phyloP scores from a whole-genome alignment of 1,140 invertebrate species.

The Babylonia areolata region DNA sequence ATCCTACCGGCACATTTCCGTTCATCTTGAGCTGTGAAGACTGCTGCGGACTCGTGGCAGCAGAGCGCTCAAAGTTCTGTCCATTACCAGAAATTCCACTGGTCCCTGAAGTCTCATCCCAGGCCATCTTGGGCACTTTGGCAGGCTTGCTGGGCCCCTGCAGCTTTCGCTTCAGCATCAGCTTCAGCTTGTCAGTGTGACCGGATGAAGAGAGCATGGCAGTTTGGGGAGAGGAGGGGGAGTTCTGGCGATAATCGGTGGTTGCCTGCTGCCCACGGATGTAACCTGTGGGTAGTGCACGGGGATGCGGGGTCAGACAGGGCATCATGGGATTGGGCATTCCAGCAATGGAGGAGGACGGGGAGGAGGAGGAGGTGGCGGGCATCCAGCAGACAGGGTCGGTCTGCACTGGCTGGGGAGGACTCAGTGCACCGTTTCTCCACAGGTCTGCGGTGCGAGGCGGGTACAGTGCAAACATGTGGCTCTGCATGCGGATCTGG shows the following conservation, averaged over 20 bases:
- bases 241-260: background rate
- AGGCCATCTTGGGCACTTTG: constrained; percentile 59
- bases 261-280: constrained; percentile 28
- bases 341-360: background rate
- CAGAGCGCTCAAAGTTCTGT: constrained; percentile 12
- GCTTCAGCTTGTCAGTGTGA: constrained; percentile 65
- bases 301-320: constrained; percentile 46
- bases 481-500: constrained; percentile 68
- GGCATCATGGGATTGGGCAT: background rate
- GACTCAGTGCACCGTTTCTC: constrained; percentile 34
- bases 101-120: constrained; percentile 33
- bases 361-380: background rate
- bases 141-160: constrained; percentile 63
- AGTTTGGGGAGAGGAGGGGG: constrained; percentile 30
- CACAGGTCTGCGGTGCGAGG: constrained; percentile 62
- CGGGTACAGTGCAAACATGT: constrained; percentile 67
- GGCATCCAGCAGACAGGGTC: constrained; percentile 20
- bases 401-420: background rate
- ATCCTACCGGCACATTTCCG: background rate
- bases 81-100: constrained; percentile 33
- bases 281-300: background rate
- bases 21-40: constrained; percentile 5
- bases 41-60: constrained; percentile 11
- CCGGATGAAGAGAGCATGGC: constrained; percentile 40
- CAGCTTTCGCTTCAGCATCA: constrained; percentile 66